Conservation (phyloP, 2,113 vertebrate genomes). For the Chascanopsetta lugubris region DNA sequence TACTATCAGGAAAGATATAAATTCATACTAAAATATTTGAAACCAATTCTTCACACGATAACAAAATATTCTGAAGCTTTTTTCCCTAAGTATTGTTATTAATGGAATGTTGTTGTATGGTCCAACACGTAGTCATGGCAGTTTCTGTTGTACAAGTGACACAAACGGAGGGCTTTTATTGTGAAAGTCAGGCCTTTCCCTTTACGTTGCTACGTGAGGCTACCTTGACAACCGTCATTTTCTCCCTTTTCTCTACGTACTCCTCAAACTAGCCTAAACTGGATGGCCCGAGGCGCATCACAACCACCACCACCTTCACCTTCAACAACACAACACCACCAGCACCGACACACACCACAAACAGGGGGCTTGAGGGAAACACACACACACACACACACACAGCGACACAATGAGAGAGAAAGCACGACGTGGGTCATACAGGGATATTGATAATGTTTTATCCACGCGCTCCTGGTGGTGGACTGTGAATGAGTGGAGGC, state of each 20-base stretch:
- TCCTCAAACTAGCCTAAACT: conserved; percentile 79
- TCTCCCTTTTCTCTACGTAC: conserved; percentile 26
- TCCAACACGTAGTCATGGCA: too few relatives aligned
- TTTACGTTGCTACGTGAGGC: background rate
- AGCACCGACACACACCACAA: background rate
- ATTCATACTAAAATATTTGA: too few relatives aligned
- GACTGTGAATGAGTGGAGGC: conserved; percentile 48
- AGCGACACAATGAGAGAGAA: background rate
- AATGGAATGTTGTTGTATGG: too few relatives aligned
- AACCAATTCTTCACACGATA: too few relatives aligned
- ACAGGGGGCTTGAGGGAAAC: background rate
- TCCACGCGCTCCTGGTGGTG: background rate
- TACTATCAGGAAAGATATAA: too few relatives aligned
- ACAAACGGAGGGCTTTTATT: conserved; percentile 40
- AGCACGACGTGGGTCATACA: background rate
- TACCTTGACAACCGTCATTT: conserved; percentile 19
- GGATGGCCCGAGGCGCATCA: conserved; percentile 70
- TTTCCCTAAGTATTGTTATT: too few relatives aligned
- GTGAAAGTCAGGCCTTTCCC: background rate
- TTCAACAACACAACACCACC: conserved; percentile 14
- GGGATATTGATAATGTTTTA: background rate
- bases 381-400: background rate
- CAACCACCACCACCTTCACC: background rate
- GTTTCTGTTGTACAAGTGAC: too few relatives aligned
- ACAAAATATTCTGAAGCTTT: too few relatives aligned